Evolutionary conservation across 2,113 vertebrate genomes (phyloP).

Genomic region (Zosterops borbonicus): DNA sequence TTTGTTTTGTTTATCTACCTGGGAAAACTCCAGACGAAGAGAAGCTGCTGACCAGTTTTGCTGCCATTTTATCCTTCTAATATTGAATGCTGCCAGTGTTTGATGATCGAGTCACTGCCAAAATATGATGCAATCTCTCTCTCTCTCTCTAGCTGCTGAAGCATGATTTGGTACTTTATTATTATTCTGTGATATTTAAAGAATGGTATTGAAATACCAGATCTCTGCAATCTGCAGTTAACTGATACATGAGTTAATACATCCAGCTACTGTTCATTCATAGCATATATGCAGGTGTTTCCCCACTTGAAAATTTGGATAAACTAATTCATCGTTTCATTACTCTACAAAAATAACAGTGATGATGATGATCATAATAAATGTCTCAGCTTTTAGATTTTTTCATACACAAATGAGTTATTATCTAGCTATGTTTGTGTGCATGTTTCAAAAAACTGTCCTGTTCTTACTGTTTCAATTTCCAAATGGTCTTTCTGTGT

Average conservation of each 20-base stretch:
- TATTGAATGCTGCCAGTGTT: constrained; percentile 72
- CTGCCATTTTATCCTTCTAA: constrained; percentile 75
- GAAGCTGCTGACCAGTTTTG: constrained; percentile 78
- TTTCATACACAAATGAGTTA: constrained; percentile 32
- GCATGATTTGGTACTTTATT: constrained; percentile 71
- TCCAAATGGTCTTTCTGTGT: constrained; percentile 1
- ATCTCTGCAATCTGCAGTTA: constrained; percentile 55
- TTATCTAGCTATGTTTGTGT: constrained; percentile 40
- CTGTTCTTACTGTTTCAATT: constrained; percentile 33
- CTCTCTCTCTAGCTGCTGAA: constrained; percentile 72
- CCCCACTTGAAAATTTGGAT: constrained; percentile 39
- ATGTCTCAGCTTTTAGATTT: neutral
- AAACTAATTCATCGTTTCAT: constrained; percentile 45
- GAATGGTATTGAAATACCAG: constrained; percentile 54
- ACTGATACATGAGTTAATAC: neutral
- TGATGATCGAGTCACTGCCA: constrained; percentile 67
- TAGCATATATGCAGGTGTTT: constrained; percentile 37
- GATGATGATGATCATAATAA: neutral
- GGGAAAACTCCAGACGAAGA: constrained; percentile 76
- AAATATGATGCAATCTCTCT: constrained; percentile 62
- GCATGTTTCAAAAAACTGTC: neutral
- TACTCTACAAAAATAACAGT: constrained; percentile 31
- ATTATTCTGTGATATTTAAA: constrained; percentile 59
- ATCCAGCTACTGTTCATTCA: constrained; percentile 38
- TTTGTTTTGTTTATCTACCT: constrained; percentile 70